phyloP scores from a whole-genome alignment of 2,113 vertebrate species.

The Cephalopterus ornatus region DNA sequence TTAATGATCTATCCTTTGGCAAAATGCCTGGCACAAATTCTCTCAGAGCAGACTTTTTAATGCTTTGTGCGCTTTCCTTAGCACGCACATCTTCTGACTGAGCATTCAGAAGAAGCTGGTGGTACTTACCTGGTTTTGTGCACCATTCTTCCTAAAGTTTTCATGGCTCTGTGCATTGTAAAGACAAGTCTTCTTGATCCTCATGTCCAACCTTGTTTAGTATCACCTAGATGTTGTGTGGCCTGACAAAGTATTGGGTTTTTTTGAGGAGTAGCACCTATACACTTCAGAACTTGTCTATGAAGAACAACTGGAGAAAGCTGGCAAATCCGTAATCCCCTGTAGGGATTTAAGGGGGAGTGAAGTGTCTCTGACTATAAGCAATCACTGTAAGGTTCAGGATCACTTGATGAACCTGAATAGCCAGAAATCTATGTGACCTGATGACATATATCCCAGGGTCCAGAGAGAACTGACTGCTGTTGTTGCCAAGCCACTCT shows the following conservation, averaged over 20 bases:
- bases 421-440: not conserved
- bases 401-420: not conserved
- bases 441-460: not conserved
- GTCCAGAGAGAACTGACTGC: not conserved
- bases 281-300: not conserved
- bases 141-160: not conserved
- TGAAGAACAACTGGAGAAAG: not conserved
- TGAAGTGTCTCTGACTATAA: not conserved
- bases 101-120: not conserved
- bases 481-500: not conserved
- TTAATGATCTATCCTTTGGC: conserved; percentile 45
- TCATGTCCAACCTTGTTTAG: fast-evolving
- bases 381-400: not conserved
- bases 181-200: not conserved
- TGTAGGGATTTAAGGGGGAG: not conserved
- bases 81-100: not conserved
- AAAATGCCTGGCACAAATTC: conserved; percentile 41
- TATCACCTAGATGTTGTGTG: not conserved
- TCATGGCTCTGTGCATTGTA: not conserved
- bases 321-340: not conserved
- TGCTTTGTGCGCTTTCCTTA: conserved; percentile 8
- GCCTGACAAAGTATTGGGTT: not conserved
- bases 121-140: not conserved
- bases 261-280: not conserved
- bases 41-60: conserved; percentile 18